Evolutionary conservation across 2,113 vertebrate genomes (phyloP), one percentile per base, ranked within the genome.

Genomic region (Indicator indicator): DNA sequence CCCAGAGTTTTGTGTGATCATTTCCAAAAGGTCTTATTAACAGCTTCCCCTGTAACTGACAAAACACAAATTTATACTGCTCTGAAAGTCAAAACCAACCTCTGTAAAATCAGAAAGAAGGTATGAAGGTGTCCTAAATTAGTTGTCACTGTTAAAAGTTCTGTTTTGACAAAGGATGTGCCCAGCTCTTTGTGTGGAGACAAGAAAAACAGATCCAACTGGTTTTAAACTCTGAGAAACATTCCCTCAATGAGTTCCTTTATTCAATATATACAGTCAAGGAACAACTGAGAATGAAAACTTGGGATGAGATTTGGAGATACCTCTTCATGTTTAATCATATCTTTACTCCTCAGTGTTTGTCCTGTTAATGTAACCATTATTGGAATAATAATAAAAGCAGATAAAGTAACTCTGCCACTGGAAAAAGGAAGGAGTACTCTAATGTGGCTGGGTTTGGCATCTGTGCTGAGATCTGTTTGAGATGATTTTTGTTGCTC

Each of bases 401-500:
- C 8, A 74, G 68, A 70, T 38, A 26, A 88, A 94, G 9, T 42
- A n/a, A 55, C 16, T 62, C 33, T 44, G 9, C 38, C 17, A 3
- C 8, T 55, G 28, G 11, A 16, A 24, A 56, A 55, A 68, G 19
- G 48, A 56, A 82, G 32, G 32, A 74, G 10, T 18, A 36, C 27
- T 76, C 8, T 71, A 40, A n/a, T 78, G 17, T 48, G 73, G 11
- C 4, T 50, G 79, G 20, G 73, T 52, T 77, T 44, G 84, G 59
- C 84, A 91, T 94, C 81, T 92, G 81, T 71, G 54, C 60, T 88
- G 72, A 90, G 95, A 93, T 92, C 90, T 94, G 92, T 54, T 88
- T 60, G 69, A 87, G 76, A 44, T 64, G 42, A 86, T 80, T 94
- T 95, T 65, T 89, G 1, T 2, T 79, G 33, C 78, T 85, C n/a